These are phyloP conservation scores for Drosophila grimshawi DNA, from an alignment of 1,140 invertebrate species.

Conservation along the genomic window DNA sequence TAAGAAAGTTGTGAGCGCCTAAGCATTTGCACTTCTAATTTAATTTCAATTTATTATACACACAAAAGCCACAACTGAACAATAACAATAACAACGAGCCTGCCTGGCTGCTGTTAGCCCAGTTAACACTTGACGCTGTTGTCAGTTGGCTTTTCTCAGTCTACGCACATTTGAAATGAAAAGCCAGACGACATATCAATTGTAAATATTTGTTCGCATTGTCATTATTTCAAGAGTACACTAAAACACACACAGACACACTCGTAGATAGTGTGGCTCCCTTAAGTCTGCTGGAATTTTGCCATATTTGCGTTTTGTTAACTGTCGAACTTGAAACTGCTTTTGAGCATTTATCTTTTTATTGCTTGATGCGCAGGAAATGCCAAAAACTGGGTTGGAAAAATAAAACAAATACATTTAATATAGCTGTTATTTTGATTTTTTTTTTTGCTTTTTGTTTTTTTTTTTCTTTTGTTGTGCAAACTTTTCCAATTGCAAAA, in stretches of 20 bases:
- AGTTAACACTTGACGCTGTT: slow-evolving; percentile 5
- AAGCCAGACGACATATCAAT: slow-evolving; percentile 67
- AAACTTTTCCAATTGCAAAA: slow-evolving; percentile 63
- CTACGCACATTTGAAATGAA: slow-evolving; percentile 20
- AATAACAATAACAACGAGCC: slow-evolving; percentile 11
- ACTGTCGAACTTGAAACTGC: slow-evolving; percentile 57
- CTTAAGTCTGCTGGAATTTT: slow-evolving; percentile 44
- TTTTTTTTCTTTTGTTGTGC: slow-evolving; percentile 56
- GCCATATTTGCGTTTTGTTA: background rate
- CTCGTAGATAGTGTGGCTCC: slow-evolving; percentile 33
- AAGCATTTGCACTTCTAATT: slow-evolving; percentile 61
- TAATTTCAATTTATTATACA: slow-evolving; percentile 45
- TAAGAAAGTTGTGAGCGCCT: slow-evolving; percentile 69
- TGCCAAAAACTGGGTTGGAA: slow-evolving; percentile 24
- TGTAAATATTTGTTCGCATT: slow-evolving; percentile 66
- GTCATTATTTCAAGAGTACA: slow-evolving; percentile 35
- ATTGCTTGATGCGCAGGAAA: slow-evolving; percentile 59
- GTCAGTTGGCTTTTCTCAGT: background rate
- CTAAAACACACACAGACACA: slow-evolving; percentile 40
- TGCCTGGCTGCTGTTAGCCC: slow-evolving; percentile 4
- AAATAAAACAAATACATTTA: slow-evolving; percentile 47
- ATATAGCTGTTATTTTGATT: slow-evolving; percentile 63
- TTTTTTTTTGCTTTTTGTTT: slow-evolving; percentile 51
- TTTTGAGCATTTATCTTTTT: slow-evolving; percentile 44
- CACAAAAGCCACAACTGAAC: slow-evolving; percentile 25